Percentiles rank a stretch among this genome's conserved stretches.
These are phyloP conservation scores for Lacanobia oleracea DNA, from an alignment of 2,888 invertebrate species.

Conservation along the genomic window DNA sequence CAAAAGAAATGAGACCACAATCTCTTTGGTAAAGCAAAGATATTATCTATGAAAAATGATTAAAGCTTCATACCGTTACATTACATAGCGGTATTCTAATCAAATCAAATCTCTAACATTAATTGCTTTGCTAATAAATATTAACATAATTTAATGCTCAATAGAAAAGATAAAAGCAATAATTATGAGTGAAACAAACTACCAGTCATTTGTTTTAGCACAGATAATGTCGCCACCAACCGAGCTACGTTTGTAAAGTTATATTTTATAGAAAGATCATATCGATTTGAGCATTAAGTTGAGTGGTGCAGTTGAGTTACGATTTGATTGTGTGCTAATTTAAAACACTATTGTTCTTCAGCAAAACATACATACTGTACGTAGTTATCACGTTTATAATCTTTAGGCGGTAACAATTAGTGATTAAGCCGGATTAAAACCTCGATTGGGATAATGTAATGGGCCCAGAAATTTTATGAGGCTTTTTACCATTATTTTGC, in stretches of 20 bases:
- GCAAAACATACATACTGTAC: conserved; percentile 17
- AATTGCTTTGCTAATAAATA: conserved; percentile 23
- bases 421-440: conserved; percentile 3
- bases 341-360: conserved; percentile 45
- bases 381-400: conserved; percentile 33
- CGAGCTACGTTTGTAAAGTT: conserved; percentile 5
- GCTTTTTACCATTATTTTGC: too few species aligned
- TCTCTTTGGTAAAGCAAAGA: not conserved
- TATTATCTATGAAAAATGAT: not conserved
- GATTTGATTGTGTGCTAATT: conserved; percentile 49
- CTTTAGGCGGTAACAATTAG: conserved; percentile 20
- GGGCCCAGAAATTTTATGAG: not conserved
- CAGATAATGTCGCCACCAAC: conserved; percentile 40
- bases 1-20: not conserved
- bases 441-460: not conserved
- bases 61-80: not conserved
- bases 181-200: conserved; percentile 21
- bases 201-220: conserved; percentile 24
- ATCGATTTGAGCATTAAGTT: conserved; percentile 40
- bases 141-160: conserved; percentile 15
- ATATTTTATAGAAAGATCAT: conserved; percentile 48
- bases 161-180: conserved; percentile 31
- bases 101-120: conserved; percentile 17
- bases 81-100: conserved; percentile 12
- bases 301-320: conserved; percentile 25